phyloP scores from a whole-genome alignment of 2,888 invertebrate genomes.

The Drosophila robusta region DNA sequence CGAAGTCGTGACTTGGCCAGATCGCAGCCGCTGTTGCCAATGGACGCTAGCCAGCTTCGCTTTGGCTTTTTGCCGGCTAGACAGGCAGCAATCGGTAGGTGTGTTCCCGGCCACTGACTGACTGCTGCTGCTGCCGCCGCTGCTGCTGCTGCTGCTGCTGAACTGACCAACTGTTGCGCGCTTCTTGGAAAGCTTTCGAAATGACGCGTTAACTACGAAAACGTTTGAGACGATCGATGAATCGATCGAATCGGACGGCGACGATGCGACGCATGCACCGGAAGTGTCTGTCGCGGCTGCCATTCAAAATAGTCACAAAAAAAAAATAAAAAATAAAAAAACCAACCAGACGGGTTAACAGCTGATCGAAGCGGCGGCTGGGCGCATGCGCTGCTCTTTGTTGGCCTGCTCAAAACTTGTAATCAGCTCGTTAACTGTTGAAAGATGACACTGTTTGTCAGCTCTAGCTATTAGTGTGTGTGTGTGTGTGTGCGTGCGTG shows the following conservation, averaged over 20 bases:
- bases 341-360: slow-evolving; percentile 18
- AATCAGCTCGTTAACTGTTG: slow-evolving; percentile 43
- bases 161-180: slow-evolving; percentile 60
- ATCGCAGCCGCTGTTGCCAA: slow-evolving; percentile 51
- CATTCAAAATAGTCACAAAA: slow-evolving; percentile 38
- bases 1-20: slow-evolving; percentile 80
- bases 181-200: slow-evolving; percentile 68
- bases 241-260: slow-evolving; percentile 23
- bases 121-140: slow-evolving; percentile 13
- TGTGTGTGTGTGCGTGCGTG: background rate
- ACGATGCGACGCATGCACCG: slow-evolving; percentile 40
- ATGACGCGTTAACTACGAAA: slow-evolving; percentile 60
- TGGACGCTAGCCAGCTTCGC: slow-evolving; percentile 10
- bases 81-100: slow-evolving; percentile 60
- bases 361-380: slow-evolving; percentile 2
- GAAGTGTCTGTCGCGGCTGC: slow-evolving; percentile 36
- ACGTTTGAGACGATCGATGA: slow-evolving; percentile 47
- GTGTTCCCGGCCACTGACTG: slow-evolving; percentile 66
- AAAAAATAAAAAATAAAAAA: background rate
- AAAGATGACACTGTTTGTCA: slow-evolving; percentile 44
- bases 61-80: slow-evolving; percentile 38
- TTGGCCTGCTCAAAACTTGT: slow-evolving; percentile 21
- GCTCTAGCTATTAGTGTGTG: slow-evolving; percentile 23
- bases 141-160: slow-evolving; percentile 1
- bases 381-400: slow-evolving; percentile 13